phyloP scores from a whole-genome alignment of 2,797 vertebrate genomes.

The Crax fasciolata region DNA sequence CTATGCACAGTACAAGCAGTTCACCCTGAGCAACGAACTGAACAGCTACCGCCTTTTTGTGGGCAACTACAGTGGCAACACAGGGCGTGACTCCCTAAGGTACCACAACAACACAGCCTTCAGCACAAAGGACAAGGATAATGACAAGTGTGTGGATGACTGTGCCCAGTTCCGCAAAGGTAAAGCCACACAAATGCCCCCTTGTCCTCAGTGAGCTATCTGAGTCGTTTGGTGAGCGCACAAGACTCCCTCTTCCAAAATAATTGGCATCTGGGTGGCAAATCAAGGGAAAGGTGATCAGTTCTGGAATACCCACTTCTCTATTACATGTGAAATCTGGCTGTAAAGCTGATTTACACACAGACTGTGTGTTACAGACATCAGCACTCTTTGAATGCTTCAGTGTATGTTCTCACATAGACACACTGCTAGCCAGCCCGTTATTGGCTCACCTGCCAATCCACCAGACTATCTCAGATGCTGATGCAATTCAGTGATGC shows the following conservation, averaged over 20 bases:
- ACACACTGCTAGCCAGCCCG: neutral
- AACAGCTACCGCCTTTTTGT: constrained; percentile 96
- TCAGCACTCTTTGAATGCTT: neutral
- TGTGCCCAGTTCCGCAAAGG: constrained; percentile 94
- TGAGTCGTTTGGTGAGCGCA: neutral
- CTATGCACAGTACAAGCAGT: constrained; percentile 91
- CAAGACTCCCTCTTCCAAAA: neutral
- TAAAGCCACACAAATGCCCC: constrained; percentile 8
- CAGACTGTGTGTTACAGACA: neutral
- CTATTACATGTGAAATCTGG: neutral
- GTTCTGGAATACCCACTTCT: rapidly evolving
- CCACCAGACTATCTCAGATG: neutral
- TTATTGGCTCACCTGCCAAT: rapidly evolving
- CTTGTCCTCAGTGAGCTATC: rapidly evolving
- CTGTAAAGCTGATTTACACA: neutral
- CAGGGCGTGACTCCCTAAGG: constrained; percentile 88
- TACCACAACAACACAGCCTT: constrained; percentile 99
- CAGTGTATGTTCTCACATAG: neutral
- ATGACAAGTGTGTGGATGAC: constrained; percentile 97
- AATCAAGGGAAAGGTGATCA: neutral
- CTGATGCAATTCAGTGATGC: neutral
- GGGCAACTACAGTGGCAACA: constrained; percentile 92
- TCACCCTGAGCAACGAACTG: constrained; percentile 89
- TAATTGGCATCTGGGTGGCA: neutral
- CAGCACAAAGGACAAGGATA: constrained; percentile 97